Percentiles rank a stretch among this genome's conserved stretches.
phyloP scores from a whole-genome alignment of 1,140 invertebrate genomes.

The Odontomachus brunneus region DNA sequence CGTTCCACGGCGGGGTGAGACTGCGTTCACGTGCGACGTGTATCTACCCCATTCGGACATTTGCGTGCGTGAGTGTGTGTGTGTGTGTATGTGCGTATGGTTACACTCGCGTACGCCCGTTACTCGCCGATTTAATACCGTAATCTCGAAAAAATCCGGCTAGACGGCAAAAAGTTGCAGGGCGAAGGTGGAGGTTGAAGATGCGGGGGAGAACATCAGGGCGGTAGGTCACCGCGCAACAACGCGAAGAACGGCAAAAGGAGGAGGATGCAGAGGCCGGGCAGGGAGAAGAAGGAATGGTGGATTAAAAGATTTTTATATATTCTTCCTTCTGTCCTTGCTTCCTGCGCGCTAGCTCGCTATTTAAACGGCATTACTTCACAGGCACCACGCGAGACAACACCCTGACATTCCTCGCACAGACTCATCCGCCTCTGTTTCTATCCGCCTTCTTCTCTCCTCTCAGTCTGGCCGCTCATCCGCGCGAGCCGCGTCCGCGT shows the following conservation, averaged over 20 bases:
- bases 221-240: constrained; percentile 42
- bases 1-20: not conserved
- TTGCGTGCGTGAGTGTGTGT: not conserved
- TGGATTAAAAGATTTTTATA: constrained; percentile 77
- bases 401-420: constrained; percentile 17
- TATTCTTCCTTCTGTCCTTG: constrained; percentile 43
- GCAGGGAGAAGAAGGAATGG: not conserved
- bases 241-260: too few relatives aligned
- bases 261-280: not conserved
- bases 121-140: constrained; percentile 65
- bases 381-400: constrained; percentile 52
- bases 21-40: constrained; percentile 52
- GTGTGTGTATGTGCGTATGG: constrained; percentile 36
- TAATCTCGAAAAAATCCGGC: constrained; percentile 65
- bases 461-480: not conserved
- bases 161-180: constrained; percentile 36
- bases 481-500: not conserved
- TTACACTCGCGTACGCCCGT: constrained; percentile 50
- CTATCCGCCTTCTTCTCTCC: constrained; percentile 12
- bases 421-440: constrained; percentile 36
- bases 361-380: constrained; percentile 75
- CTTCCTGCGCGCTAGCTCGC: constrained; percentile 40
- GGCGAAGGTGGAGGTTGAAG: not conserved
- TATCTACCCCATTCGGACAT: not conserved
- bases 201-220: constrained; percentile 18